Conservation (phyloP, 2,888 invertebrate species). For the Gibbula magus region DNA sequence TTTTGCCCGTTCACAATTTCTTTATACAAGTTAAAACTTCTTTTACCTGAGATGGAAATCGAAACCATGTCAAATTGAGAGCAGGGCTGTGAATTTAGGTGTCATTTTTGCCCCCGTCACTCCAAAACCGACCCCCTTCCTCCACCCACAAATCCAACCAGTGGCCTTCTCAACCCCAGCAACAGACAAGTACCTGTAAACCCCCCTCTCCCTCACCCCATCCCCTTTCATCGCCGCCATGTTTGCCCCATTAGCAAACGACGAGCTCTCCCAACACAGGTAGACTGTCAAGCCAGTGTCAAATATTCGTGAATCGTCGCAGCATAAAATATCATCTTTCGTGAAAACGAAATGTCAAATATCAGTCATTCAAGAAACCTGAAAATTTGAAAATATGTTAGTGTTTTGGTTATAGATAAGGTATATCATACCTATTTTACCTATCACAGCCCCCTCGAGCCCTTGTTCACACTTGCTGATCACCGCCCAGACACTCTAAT, state of each 20-base stretch:
- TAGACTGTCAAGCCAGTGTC: neutral
- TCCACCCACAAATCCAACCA: neutral
- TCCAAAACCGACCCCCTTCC: neutral
- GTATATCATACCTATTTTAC: neutral
- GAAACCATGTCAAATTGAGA: too few relatives aligned
- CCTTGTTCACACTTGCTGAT: neutral
- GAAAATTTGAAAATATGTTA: neutral
- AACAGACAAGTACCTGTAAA: neutral
- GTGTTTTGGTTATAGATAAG: too few relatives aligned
- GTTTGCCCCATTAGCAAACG: constrained; percentile 8
- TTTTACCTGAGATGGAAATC: too few relatives aligned
- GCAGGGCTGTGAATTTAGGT: neutral
- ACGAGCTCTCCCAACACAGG: constrained; percentile 9
- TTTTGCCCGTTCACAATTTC: too few relatives aligned
- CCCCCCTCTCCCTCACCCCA: neutral
- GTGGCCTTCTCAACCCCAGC: too few relatives aligned
- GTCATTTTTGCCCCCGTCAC: neutral
- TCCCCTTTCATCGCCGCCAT: neutral
- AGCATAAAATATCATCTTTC: neutral
- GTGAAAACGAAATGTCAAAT: neutral
- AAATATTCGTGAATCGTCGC: neutral
- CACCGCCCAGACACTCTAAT: neutral
- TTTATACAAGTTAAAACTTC: too few relatives aligned
- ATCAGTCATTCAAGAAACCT: neutral
- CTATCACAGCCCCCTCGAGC: neutral